Base-by-base conservation (phyloP, 2,888 invertebrate genomes). In the Andrena marginata region DNA sequence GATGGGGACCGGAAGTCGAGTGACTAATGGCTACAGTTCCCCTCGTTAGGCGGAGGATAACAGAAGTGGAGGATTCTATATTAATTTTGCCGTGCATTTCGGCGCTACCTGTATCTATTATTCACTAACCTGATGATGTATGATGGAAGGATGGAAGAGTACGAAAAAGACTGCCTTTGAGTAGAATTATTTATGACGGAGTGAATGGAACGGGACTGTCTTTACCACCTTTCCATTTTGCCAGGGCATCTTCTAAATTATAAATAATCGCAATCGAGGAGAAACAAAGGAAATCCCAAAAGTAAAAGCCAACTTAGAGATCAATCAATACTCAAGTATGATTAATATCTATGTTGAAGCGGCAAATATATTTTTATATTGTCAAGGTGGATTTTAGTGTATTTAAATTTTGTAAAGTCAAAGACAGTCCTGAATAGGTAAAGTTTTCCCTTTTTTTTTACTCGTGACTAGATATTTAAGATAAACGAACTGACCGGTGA, bases 151-250 rank as follows among this genome's bases (percentile, higher is more conserved):
- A n/a, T 69, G 59, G 72, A 79, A 54, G 31, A 59, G 35, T 74
- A 78, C 54, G 73, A 81, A 77, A 67, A 81, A 81, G 81, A 81
- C 80, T 82, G 82, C 70, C 82, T 49, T 56, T 35, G 82, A 13
- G 74, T 82, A 71, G 75, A 82, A 67, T 80, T 74, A 80, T 74
- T 79, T 80, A 79, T 65, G 65, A 67, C 7, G 62, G 67, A 78
- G 42, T 35, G 64, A 78, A 59, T 65, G 65, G 33, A 7, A 26
- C 71, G 48, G 78, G 67, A 48, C 78, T 62, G 78, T 78, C 72
- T 72, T 72, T 68, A 63, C 56, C 10, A 42, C 42, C 23, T 56
- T 23, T 56, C 10, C 4, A 26, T 23, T 56, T 10, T 23, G 13
- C 10, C 20, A 78, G 49, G 48, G 54, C 62, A 13, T 2, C 35